These are phyloP conservation scores for Plectropomus leopardus DNA, from an alignment of 2,113 vertebrate genomes.

Conservation along the genomic window DNA sequence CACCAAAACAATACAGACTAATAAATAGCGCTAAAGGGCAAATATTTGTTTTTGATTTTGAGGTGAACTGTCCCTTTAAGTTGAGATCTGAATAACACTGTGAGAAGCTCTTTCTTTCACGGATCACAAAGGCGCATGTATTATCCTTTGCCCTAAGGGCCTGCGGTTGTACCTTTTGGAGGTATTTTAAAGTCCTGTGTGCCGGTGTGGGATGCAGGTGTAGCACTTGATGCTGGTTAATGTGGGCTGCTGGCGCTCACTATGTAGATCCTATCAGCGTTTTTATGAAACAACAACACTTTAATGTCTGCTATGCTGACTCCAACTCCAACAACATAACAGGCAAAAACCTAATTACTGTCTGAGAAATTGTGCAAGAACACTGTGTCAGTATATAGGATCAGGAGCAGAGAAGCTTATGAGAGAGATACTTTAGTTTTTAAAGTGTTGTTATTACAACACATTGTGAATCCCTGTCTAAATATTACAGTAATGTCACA, in stretches of 20 bases:
- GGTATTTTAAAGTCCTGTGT: slow-evolving; percentile 28
- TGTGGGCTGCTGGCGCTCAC: slow-evolving; percentile 63
- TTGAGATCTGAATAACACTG: background rate
- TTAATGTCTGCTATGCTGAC: slow-evolving; percentile 9
- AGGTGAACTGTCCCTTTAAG: background rate
- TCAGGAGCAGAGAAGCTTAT: background rate
- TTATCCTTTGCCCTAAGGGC: background rate
- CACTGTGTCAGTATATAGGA: background rate
- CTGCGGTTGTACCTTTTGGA: slow-evolving; percentile 20
- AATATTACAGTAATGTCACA: slow-evolving; percentile 8
- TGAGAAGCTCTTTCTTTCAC: background rate
- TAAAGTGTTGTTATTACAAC: background rate
- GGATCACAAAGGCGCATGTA: slow-evolving; percentile 18
- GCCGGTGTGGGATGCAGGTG: slow-evolving; percentile 63
- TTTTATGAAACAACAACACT: slow-evolving; percentile 38
- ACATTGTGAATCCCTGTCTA: background rate
- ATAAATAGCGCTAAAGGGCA: too few relatives aligned
- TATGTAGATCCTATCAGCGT: slow-evolving; percentile 60
- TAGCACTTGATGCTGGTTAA: slow-evolving; percentile 70
- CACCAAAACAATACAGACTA: too few relatives aligned
- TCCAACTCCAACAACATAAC: background rate
- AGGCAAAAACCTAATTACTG: background rate
- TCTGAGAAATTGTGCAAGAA: background rate
- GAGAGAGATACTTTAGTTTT: background rate
- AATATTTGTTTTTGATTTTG: too few relatives aligned